phyloP scores from a whole-genome alignment of 2,888 invertebrate genomes.

The Eudemis profundana region DNA sequence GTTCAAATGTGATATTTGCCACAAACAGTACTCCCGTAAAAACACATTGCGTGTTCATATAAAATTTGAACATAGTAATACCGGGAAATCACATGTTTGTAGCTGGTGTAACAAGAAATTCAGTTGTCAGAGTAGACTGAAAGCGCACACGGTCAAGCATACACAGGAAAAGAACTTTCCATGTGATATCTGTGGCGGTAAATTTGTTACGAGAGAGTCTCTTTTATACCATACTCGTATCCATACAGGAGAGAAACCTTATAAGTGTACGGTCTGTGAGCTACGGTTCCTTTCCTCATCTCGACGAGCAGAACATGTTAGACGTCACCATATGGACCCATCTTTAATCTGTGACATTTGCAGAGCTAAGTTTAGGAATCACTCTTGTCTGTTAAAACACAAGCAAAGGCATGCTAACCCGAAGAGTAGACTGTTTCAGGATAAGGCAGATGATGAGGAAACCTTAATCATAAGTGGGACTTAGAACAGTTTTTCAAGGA shows the following conservation, averaged over 20 bases:
- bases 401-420: conserved; percentile 54
- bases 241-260: conserved; percentile 62
- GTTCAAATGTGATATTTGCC: conserved; percentile 56
- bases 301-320: conserved; percentile 55
- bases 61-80: conserved; percentile 56
- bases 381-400: conserved; percentile 51
- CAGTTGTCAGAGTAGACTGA: conserved; percentile 53
- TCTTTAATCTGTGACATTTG: conserved; percentile 58
- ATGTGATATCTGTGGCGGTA: conserved; percentile 55
- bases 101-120: conserved; percentile 60
- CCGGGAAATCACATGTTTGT: conserved; percentile 50
- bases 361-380: conserved; percentile 51
- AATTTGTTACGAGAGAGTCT: conserved; percentile 57
- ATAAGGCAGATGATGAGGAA: not conserved
- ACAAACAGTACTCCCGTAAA: conserved; percentile 55
- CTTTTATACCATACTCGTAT: conserved; percentile 58
- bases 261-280: conserved; percentile 56
- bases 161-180: conserved; percentile 59
- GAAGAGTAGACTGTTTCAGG: conserved; percentile 49
- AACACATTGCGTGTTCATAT: conserved; percentile 55
- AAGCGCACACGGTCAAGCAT: conserved; percentile 58
- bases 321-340: conserved; percentile 51
- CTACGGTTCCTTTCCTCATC: conserved; percentile 56
- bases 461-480: not conserved
- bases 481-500: no score